phyloP scores from a whole-genome alignment of 2,797 vertebrate species.

The Muraenolepis orangiensis region DNA sequence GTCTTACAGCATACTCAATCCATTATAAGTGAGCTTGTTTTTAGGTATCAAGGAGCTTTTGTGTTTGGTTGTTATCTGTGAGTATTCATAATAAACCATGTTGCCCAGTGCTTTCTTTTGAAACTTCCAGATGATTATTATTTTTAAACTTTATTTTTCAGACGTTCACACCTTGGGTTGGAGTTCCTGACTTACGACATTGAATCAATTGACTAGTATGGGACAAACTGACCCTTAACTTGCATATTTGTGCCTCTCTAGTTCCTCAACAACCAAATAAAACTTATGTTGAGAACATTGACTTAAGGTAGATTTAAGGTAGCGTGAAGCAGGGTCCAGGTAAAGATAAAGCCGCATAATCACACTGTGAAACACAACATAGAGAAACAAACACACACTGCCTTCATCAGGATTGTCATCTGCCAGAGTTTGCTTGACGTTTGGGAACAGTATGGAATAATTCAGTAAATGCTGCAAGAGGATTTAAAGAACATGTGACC shows the following conservation, averaged over 20 bases:
- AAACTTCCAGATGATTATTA: no score
- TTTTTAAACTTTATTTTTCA: no score
- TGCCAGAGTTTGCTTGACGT: not conserved
- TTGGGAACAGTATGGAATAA: not conserved
- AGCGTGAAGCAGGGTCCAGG: not conserved
- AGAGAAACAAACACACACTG: not conserved
- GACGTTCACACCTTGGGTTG: not conserved
- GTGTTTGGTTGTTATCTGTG: no score
- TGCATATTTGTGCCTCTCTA: not conserved
- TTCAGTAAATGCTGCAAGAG: not conserved
- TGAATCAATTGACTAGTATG: not conserved
- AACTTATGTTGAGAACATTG: no score
- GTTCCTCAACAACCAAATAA: not conserved
- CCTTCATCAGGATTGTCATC: not conserved
- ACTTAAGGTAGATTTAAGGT: not conserved
- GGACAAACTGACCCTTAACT: not conserved
- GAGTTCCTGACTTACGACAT: not conserved
- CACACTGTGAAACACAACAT: not conserved
- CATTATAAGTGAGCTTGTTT: no score
- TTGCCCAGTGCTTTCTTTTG: no score
- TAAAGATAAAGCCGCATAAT: not conserved
- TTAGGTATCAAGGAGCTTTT: no score
- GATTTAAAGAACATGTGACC: not conserved
- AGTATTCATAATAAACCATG: no score
- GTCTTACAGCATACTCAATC: no score